These are phyloP conservation scores for Coptodon rendalli DNA, from an alignment of 2,113 vertebrate genomes.

Conservation along the genomic window DNA sequence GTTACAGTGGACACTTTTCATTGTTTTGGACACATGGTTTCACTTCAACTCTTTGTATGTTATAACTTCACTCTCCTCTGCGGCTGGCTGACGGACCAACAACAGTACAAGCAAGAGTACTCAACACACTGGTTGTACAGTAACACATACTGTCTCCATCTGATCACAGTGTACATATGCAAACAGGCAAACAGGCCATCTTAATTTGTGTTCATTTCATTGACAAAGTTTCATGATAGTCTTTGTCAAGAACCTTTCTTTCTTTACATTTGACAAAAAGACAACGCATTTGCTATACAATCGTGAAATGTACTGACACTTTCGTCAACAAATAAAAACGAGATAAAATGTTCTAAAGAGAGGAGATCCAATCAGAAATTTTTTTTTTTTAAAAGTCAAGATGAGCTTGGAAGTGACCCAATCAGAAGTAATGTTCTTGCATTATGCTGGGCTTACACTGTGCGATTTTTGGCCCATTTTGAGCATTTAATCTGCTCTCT, in stretches of 20 bases:
- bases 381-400: fast-evolving
- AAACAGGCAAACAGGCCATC: background rate
- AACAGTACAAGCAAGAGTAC: background rate
- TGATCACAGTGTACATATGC: background rate
- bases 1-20: background rate
- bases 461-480: no score
- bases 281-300: background rate
- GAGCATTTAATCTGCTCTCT: background rate
- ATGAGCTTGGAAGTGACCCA: background rate
- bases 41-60: background rate
- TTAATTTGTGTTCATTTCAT: background rate
- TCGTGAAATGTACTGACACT: background rate
- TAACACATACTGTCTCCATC: background rate
- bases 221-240: background rate
- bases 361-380: background rate
- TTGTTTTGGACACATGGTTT: background rate
- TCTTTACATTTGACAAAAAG: background rate
- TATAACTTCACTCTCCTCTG: background rate
- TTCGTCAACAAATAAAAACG: background rate
- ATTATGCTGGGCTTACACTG: background rate
- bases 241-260: background rate
- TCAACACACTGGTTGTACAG: background rate
- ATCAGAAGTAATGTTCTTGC: background rate
- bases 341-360: background rate
- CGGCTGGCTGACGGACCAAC: background rate